These are phyloP conservation scores for Xiphorhynchus elegans DNA, from an alignment of 2,113 vertebrate species.

Conservation along the genomic window DNA sequence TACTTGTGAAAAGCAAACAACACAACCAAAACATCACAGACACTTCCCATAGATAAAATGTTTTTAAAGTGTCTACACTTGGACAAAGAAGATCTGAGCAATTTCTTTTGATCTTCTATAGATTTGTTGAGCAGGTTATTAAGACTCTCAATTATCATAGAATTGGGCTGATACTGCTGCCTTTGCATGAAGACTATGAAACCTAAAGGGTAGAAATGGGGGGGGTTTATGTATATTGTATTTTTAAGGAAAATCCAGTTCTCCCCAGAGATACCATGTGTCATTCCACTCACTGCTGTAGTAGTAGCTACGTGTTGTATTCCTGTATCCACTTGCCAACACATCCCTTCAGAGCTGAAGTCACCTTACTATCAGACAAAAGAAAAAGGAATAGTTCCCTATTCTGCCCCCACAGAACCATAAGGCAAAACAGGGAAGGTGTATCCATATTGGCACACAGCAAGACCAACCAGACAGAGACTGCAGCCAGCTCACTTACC, in stretches of 20 bases:
- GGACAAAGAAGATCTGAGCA: neutral
- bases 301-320: no score
- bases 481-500: neutral
- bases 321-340: rapidly evolving
- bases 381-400: neutral
- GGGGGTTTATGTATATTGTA: no score
- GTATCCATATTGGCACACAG: rapidly evolving
- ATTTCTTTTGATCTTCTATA: neutral
- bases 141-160: neutral
- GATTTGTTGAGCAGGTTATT: neutral
- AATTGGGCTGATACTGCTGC: neutral
- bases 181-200: neutral
- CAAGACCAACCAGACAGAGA: neutral
- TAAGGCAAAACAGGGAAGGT: neutral
- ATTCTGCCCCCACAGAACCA: neutral
- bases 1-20: neutral
- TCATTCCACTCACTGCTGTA: neutral
- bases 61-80: neutral
- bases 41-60: neutral
- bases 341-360: neutral
- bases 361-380: neutral
- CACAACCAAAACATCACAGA: neutral
- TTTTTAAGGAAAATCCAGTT: neutral
- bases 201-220: neutral
- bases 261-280: neutral